Conservation (phyloP, 2,888 invertebrate genomes). For the Andrena praecox region DNA sequence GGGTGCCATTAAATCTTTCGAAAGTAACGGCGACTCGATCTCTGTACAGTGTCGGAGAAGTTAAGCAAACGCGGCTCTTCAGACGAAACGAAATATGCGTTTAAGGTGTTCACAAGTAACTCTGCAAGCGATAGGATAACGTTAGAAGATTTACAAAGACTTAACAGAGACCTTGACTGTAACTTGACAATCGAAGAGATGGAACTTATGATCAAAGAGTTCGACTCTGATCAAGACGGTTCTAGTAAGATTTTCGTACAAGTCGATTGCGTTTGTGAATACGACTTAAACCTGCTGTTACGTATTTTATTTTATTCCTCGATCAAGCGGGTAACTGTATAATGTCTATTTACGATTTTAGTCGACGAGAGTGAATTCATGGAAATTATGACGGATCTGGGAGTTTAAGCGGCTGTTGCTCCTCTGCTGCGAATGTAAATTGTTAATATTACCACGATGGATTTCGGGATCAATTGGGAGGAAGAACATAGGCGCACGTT, state of each 20-base stretch:
- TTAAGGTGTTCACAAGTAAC: constrained; percentile 68
- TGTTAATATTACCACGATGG: constrained; percentile 71
- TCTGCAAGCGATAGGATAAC: constrained; percentile 65
- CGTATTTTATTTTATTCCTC: neutral
- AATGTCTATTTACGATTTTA: constrained; percentile 48
- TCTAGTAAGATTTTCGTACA: constrained; percentile 64
- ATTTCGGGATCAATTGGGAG: constrained; percentile 85
- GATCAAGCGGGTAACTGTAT: neutral
- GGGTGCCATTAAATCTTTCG: neutral
- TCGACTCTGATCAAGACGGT: constrained; percentile 73
- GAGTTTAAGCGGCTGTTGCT: constrained; percentile 15
- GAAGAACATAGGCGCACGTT: constrained; percentile 87
- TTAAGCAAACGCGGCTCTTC: constrained; percentile 66
- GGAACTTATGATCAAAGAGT: constrained; percentile 76
- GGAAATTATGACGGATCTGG: constrained; percentile 60
- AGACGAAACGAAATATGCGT: constrained; percentile 75
- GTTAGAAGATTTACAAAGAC: constrained; percentile 67
- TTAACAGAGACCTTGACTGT: constrained; percentile 63
- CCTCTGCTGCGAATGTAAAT: neutral
- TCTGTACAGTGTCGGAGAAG: constrained; percentile 68
- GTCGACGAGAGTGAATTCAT: constrained; percentile 70
- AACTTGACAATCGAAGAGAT: constrained; percentile 74
- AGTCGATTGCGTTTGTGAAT: neutral
- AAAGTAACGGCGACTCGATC: constrained; percentile 9
- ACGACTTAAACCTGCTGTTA: constrained; percentile 1